phyloP scores from a whole-genome alignment of 2,113 vertebrate genomes.

The Ginglymostoma cirratum region DNA sequence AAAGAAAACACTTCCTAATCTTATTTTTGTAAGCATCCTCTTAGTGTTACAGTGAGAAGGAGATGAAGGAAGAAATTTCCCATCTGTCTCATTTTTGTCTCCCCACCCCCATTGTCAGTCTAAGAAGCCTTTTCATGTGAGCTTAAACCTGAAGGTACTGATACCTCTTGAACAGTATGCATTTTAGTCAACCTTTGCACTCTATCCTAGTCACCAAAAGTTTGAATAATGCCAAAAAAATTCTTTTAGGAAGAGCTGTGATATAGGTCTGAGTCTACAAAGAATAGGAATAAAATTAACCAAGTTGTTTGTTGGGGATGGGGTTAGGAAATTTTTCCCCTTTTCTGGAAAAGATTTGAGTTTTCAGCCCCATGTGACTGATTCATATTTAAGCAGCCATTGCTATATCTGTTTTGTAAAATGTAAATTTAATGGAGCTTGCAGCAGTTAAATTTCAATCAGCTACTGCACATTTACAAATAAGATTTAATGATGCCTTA shows the following conservation, averaged over 20 bases:
- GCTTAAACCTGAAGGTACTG: background rate
- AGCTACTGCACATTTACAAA: constrained; percentile 2
- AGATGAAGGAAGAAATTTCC: background rate
- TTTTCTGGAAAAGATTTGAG: background rate
- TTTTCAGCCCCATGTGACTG: background rate
- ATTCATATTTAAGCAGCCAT: background rate
- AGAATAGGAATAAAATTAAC: background rate
- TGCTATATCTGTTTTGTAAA: background rate
- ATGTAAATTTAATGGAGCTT: background rate
- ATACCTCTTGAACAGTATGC: background rate
- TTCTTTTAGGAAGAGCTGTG: background rate
- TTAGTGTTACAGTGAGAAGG: background rate
- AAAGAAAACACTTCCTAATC: background rate
- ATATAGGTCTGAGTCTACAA: background rate
- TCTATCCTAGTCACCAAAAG: background rate
- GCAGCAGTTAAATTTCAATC: background rate
- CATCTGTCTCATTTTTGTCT: background rate
- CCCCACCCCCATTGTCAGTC: background rate
- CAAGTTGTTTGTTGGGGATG: background rate
- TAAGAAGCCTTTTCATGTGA: background rate
- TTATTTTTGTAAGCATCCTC: background rate
- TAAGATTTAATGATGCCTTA: constrained; percentile 24
- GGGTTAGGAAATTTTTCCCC: background rate
- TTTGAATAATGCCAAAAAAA: background rate
- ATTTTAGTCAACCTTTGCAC: background rate